Evolutionary conservation across 2,888 invertebrate species (phyloP).

Genomic region (Synanthedon tipuliformis): DNA sequence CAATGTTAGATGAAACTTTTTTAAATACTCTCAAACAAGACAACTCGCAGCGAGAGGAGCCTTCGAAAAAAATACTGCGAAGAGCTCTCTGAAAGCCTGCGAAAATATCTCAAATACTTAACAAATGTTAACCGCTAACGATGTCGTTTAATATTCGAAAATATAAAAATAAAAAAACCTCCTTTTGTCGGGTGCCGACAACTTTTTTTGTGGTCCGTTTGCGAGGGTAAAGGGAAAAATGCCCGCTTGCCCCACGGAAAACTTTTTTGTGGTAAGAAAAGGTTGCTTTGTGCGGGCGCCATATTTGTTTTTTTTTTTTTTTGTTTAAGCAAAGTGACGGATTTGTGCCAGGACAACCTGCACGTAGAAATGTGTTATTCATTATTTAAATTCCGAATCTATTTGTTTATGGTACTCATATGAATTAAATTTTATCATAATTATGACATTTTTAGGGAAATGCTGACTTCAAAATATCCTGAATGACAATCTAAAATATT

Average conservation of each 20-base stretch:
- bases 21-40: constrained; percentile 16
- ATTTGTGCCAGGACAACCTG: neutral
- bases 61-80: constrained; percentile 32
- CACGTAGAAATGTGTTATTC: neutral
- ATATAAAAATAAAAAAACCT: constrained; percentile 54
- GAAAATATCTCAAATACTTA: constrained; percentile 64
- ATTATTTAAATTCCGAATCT: too few relatives aligned
- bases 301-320: constrained; percentile 26
- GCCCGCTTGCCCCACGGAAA: constrained; percentile 46
- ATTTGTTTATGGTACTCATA: too few relatives aligned
- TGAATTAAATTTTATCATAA: too few relatives aligned
- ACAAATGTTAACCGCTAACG: constrained; percentile 65
- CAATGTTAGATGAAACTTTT: constrained; percentile 24
- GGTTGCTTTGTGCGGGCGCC: constrained; percentile 46
- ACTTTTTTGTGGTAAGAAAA: constrained; percentile 68
- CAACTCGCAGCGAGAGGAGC: neutral
- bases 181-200: constrained; percentile 50
- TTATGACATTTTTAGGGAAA: too few relatives aligned
- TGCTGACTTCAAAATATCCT: too few relatives aligned
- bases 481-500: too few relatives aligned
- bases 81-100: constrained; percentile 21
- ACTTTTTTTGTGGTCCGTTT: constrained; percentile 67
- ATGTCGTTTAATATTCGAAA: constrained; percentile 62
- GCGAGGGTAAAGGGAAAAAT: constrained; percentile 57
- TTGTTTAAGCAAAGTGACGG: neutral